Percentiles rank a stretch among this genome's conserved stretches.
phyloP scores from a whole-genome alignment of 2,113 vertebrate species.

The Ceyx cyanopectus region DNA sequence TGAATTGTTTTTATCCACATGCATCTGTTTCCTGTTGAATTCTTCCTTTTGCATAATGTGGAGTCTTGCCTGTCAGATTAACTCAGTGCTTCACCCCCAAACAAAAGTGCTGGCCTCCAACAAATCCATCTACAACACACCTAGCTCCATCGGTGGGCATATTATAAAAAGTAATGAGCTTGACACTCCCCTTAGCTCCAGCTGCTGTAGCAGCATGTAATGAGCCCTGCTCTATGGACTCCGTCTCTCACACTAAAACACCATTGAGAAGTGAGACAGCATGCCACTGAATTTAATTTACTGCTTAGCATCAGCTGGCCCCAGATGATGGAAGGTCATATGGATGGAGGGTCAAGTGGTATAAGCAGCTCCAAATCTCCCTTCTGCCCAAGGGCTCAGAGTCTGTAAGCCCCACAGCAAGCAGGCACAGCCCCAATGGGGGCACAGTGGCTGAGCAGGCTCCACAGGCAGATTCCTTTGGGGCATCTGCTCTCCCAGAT shows the following conservation, averaged over 20 bases:
- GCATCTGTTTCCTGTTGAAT: conserved; percentile 42
- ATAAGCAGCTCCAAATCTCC: conserved; percentile 58
- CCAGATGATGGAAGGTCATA: conserved; percentile 58
- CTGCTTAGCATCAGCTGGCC: conserved; percentile 63
- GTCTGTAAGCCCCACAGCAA: background rate
- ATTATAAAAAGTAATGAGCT: conserved; percentile 55
- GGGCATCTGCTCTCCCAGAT: conserved; percentile 37
- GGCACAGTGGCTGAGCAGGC: background rate
- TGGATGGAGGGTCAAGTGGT: conserved; percentile 60
- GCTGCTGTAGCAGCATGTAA: conserved; percentile 56
- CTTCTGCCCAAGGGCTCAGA: background rate
- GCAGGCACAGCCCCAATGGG: background rate
- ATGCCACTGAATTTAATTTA: conserved; percentile 66
- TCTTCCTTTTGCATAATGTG: conserved; percentile 7
- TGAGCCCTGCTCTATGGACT: conserved; percentile 39
- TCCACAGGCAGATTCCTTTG: conserved; percentile 38
- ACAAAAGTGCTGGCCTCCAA: conserved; percentile 35
- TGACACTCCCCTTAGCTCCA: conserved; percentile 50
- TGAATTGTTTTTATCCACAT: background rate
- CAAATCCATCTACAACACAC: conserved; percentile 59
- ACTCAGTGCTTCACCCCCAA: background rate
- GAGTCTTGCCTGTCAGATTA: conserved; percentile 46
- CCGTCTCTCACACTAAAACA: background rate
- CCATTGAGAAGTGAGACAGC: conserved; percentile 59
- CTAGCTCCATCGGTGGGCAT: conserved; percentile 51